Base-by-base conservation (phyloP, 2,797 vertebrate genomes). In the Caiman crocodilus region DNA sequence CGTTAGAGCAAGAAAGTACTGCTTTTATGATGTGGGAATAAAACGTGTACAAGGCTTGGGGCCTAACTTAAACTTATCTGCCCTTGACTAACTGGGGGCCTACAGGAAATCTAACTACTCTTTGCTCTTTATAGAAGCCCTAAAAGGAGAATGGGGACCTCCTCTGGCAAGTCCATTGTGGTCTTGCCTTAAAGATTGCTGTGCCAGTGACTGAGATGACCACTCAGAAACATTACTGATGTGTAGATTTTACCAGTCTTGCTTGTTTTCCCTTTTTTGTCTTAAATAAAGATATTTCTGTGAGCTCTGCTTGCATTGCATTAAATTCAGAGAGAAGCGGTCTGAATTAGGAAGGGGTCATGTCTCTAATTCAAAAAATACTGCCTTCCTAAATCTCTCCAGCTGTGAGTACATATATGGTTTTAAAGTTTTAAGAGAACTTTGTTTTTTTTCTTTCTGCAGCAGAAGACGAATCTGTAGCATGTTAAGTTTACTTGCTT, bases 241-340 rank as follows among this genome's bases (percentile, higher is more conserved):
- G 8, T 23, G 65, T 35, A 20, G 18, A 50, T 50, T 50, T 50
- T 50, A 50, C 42, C 42, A 50, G 10, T 50, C 42, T 11, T 69
- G 30, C 30, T 32, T 69, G 18, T 58, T 75, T 76, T 16, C 3
- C 9, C 10, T 78, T 35, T 35, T 91, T 58, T 35, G 57, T 35
- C 35, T 82, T 69, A 25, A 35, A 82, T 80, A 91, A 58, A 73
- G 71, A 88, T 82, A 79, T 56, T 28, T 84, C 78, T 82, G 16
- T 2, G 0, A 83, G 85, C 77, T 93, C 90, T 89, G 96, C 88
- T 96, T 95, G 32, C 25, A 69, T 7, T 85, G 64, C 90, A 80
- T 88, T 94, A 95, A 94, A 95, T 69, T 96, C 84, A 93, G 59
- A 92, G 76, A 94, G 73, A 42, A 94, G 88, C 73, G 78, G 60